Base-by-base conservation (phyloP, 2,888 invertebrate species). In the Galerucella pusilla region DNA sequence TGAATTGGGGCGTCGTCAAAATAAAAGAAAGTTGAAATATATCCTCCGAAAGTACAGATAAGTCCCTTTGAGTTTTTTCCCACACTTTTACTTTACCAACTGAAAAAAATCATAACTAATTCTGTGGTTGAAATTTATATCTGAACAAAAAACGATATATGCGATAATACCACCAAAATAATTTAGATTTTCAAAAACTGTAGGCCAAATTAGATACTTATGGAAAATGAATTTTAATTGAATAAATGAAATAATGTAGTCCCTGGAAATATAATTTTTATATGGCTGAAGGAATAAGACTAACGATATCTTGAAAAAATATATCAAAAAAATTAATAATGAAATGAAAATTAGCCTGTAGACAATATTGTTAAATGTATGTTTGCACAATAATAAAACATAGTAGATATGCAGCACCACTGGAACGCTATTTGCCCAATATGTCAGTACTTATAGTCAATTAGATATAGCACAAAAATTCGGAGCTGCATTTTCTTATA, bases 401-500 rank as follows among this genome's bases (percentile, higher is more conserved):
- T 49, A 35, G 61, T 73, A 74, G 74, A 69, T 65, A 69, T 73
- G 69, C 75, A 75, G 71, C 68, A 72, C 72, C 72, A 69, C 52
- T 52, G 71, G 67, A 72, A 65, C 60, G 75, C 76, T 78, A 74
- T 74, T 79, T 78, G 75, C 77, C 78, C 77, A 76, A 74, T 75
- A 81, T 81, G 83, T 83, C 84, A 83, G 81, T 80, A 80, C 79
- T 80, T 83, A 80, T 83, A 84, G 85, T 85, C 84, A 85, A 85
- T 85, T 85, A 85, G 84, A 81, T 81, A 78, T 79, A 79, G 81
- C 78, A 79, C 79, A 72, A 78, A 78, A 75, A 75, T 81, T 83
- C 81, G 80, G 81, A 81, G 82, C 83, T 82, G 80, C 80, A 82
- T 82, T 81, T 80, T 54, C 54, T 52, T 57, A 57, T 20, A 57